A percentile compares a stretch with the other conserved stretches of the same genome.
Evolutionary conservation across 2,113 vertebrate species (phyloP).

Genomic region (Mormyrus iriodes): DNA sequence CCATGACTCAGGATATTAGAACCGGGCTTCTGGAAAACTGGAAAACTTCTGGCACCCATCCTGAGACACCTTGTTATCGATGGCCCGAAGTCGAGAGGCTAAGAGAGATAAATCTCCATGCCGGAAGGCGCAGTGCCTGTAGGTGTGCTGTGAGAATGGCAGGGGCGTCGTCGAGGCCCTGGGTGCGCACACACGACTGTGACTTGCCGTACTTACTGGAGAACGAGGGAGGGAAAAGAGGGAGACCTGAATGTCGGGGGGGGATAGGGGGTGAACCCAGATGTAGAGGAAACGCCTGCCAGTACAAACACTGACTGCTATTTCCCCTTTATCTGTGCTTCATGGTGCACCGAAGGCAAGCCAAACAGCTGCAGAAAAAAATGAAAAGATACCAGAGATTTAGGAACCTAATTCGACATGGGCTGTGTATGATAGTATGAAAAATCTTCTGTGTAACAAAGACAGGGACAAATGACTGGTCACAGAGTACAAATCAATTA

Average conservation of each 20-base stretch:
- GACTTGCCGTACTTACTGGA: not conserved
- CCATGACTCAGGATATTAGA: not conserved
- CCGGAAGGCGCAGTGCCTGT: not conserved
- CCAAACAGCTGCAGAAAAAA: not conserved
- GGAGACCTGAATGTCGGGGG: not conserved
- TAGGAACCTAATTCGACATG: not conserved
- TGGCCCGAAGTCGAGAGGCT: not conserved
- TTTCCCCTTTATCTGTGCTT: slow-evolving; percentile 15
- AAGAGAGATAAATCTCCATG: not conserved
- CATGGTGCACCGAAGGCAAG: slow-evolving; percentile 10
- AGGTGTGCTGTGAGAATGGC: not conserved
- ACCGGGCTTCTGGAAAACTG: not conserved
- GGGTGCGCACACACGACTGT: not conserved
- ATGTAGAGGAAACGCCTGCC: slow-evolving; percentile 40
- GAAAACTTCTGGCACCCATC: not conserved
- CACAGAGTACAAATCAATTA: not conserved
- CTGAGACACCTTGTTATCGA: not conserved
- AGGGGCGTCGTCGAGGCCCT: not conserved
- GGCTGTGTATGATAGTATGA: not conserved
- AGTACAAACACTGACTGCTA: slow-evolving; percentile 25
- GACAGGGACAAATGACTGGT: not conserved
- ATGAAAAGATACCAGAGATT: not conserved
- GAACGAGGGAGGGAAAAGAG: not conserved
- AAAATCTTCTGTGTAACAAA: not conserved
- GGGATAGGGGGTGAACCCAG: slow-evolving; percentile 20